Conservation (phyloP, 2,113 vertebrate species). For the Cnemophilus loriae region DNA sequence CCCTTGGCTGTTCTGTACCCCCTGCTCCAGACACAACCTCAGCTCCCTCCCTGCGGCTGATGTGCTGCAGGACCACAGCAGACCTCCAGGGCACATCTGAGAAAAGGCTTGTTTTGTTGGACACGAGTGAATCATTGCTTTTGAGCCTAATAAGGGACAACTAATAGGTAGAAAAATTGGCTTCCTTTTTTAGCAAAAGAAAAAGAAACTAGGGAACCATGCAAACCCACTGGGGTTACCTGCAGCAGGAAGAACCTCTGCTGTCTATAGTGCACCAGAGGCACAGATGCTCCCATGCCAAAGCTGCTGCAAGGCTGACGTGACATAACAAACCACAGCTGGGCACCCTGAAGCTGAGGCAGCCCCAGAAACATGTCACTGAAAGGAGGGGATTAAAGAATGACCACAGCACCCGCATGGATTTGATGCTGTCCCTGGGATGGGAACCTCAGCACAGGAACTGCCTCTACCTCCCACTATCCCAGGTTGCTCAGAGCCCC, state of each 20-base stretch:
- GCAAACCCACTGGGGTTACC: not conserved
- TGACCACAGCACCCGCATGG: fast-evolving
- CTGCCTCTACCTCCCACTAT: fast-evolving
- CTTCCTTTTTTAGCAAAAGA: not conserved
- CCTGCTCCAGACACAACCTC: not conserved
- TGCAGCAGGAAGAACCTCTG: not conserved
- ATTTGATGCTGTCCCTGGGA: not conserved
- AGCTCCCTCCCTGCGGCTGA: not conserved
- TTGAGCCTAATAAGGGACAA: not conserved
- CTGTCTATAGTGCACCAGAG: fast-evolving
- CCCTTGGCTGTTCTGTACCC: not conserved
- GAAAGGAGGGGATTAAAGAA: not conserved
- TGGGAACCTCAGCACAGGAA: not conserved
- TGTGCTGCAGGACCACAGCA: not conserved
- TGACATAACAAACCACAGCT: not conserved
- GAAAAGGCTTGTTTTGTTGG: not conserved
- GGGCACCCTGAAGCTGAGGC: not conserved
- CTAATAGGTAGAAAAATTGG: not conserved
- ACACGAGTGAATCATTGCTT: not conserved
- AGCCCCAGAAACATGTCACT: not conserved
- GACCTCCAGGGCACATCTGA: fast-evolving
- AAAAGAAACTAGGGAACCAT: not conserved
- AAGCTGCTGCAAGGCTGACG: not conserved
- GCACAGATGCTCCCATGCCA: fast-evolving
- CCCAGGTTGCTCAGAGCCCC: not conserved